phyloP scores from a whole-genome alignment of 2,888 invertebrate species.

The Synergus gifuensis region DNA sequence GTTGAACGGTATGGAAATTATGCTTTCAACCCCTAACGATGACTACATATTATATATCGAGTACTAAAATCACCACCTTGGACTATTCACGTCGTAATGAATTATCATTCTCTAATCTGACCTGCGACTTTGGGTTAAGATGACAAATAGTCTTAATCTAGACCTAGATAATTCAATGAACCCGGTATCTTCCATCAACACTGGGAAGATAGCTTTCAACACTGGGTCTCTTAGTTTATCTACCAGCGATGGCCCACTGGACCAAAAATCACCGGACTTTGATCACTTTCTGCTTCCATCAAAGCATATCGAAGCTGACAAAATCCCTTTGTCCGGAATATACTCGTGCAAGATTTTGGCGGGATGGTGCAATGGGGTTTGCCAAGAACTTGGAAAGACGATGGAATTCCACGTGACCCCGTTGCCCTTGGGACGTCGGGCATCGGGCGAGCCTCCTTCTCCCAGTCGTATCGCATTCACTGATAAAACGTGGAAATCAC shows the following conservation, averaged over 20 bases:
- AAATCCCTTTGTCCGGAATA: not conserved
- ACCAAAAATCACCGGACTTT: not conserved
- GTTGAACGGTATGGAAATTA: not conserved
- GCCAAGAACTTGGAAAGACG: slow-evolving; percentile 34
- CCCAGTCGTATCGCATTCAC: slow-evolving; percentile 55
- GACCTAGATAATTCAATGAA: not conserved
- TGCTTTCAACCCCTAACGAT: no score
- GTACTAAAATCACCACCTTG: not conserved
- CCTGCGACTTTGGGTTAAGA: no score
- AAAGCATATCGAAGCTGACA: not conserved
- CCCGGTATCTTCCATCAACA: not conserved
- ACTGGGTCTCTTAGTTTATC: not conserved
- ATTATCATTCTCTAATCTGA: no score
- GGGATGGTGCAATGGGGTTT: slow-evolving; percentile 43
- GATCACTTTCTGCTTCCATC: not conserved
- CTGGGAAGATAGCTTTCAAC: not conserved
- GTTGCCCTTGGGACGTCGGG: slow-evolving; percentile 72
- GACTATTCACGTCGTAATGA: no score
- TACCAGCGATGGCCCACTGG: no score
- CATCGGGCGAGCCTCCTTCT: slow-evolving; percentile 69
- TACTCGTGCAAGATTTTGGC: slow-evolving; percentile 3
- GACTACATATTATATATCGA: no score
- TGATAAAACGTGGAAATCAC: slow-evolving; percentile 53
- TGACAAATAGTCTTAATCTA: not conserved
- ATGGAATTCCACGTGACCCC: slow-evolving; percentile 63